Conservation (phyloP, 2,888 invertebrate genomes). For the Heliconius ethilla region DNA sequence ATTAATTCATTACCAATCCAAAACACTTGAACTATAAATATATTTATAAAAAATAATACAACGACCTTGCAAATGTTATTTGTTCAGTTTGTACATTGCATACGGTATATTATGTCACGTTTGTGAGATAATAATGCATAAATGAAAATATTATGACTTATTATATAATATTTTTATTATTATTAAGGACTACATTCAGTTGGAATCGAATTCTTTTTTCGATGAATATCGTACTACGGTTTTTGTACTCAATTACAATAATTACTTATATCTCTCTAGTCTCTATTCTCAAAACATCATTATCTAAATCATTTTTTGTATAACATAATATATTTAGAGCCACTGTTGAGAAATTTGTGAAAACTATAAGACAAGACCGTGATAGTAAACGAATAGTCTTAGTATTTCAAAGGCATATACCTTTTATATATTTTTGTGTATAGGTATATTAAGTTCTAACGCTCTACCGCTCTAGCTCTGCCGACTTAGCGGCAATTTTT, state of each 20-base stretch:
- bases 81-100: constrained; percentile 40
- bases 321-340: neutral
- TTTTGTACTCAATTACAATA: neutral
- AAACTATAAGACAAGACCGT: neutral
- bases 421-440: neutral
- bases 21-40: constrained; percentile 48
- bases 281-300: neutral
- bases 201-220: neutral
- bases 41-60: constrained; percentile 54
- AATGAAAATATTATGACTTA: neutral
- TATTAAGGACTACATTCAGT: neutral
- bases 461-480: too few species aligned
- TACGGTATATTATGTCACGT: constrained; percentile 19
- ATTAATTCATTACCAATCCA: constrained; percentile 47
- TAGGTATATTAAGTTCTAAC: too few species aligned
- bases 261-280: neutral
- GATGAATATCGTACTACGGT: neutral
- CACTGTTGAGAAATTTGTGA: neutral
- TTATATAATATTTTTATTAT: neutral
- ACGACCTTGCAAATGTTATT: constrained; percentile 54
- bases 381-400: neutral
- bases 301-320: neutral
- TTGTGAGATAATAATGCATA: constrained; percentile 15
- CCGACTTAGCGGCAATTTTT: neutral
- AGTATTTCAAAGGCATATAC: neutral